A percentile compares a stretch with the other conserved stretches of the same genome.
Conservation (phyloP, 2,113 vertebrate species). For the Antigone vipio region DNA sequence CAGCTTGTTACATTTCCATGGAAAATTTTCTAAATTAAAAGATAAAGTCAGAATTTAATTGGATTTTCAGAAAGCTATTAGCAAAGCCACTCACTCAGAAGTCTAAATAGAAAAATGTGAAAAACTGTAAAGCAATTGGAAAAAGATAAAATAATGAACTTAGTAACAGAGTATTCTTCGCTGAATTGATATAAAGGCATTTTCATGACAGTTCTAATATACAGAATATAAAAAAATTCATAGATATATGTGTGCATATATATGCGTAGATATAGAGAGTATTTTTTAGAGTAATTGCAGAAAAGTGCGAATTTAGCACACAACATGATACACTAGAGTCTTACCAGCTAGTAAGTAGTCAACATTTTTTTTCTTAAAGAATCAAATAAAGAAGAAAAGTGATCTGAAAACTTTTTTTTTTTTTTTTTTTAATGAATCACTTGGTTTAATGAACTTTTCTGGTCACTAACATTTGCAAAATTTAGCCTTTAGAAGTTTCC, state of each 20-base stretch:
- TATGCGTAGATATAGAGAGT: background rate
- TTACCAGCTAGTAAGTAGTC: background rate
- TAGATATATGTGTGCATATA: background rate
- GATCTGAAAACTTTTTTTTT: background rate
- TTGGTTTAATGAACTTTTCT: background rate
- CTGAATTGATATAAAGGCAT: background rate
- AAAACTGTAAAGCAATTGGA: background rate
- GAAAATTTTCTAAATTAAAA: background rate
- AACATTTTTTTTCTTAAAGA: background rate
- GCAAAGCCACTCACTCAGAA: background rate
- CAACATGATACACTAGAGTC: background rate
- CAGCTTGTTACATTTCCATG: background rate
- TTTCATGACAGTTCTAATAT: background rate
- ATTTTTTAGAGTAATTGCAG: background rate
- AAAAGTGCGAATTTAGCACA: background rate
- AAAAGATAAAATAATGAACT: background rate
- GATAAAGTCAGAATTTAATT: background rate
- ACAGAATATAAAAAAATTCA: background rate
- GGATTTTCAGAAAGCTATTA: background rate
- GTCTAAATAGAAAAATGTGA: background rate
- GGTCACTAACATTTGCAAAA: background rate
- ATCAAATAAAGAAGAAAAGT: background rate
- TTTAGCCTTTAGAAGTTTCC: background rate
- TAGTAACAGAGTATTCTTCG: background rate
- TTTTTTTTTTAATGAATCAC: background rate